phyloP scores from a whole-genome alignment of 1,140 invertebrate genomes.

The Cydia amplana region DNA sequence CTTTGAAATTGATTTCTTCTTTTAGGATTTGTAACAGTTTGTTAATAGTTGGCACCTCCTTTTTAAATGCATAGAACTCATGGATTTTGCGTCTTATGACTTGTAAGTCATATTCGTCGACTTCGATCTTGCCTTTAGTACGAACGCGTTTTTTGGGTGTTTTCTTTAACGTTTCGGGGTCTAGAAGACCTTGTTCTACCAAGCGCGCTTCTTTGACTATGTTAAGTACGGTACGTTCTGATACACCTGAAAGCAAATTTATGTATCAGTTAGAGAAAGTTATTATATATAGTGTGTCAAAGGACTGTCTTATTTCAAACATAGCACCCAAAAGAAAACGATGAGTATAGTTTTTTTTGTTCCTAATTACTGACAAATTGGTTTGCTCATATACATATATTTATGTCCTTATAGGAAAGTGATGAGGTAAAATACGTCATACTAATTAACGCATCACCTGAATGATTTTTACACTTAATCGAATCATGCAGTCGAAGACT shows the following conservation, averaged over 20 bases:
- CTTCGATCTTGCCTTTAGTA: conserved; percentile 73
- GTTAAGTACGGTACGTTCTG: conserved; percentile 69
- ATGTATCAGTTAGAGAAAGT: conserved; percentile 18
- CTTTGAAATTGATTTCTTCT: conserved; percentile 74
- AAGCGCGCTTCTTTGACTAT: conserved; percentile 70
- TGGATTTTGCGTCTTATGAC: conserved; percentile 71
- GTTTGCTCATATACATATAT: too few relatives aligned
- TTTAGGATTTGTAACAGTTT: conserved; percentile 70
- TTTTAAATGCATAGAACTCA: conserved; percentile 73
- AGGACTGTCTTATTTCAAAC: too few relatives aligned
- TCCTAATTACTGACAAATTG: too few relatives aligned
- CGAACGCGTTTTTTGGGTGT: conserved; percentile 68
- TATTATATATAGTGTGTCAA: too few relatives aligned
- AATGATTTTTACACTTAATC: too few relatives aligned
- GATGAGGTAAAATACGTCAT: too few relatives aligned
- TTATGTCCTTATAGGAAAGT: too few relatives aligned
- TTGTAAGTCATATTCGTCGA: conserved; percentile 72
- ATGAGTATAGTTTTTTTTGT: too few relatives aligned
- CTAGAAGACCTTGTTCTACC: conserved; percentile 69
- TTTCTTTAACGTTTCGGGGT: conserved; percentile 69
- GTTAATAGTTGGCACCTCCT: conserved; percentile 73
- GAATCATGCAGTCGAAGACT: too few relatives aligned
- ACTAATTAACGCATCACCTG: too few relatives aligned
- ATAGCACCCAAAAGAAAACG: too few relatives aligned
- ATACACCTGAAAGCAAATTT: conserved; percentile 57